These are phyloP conservation scores for Paratilapia polleni DNA, from an alignment of 2,113 vertebrate genomes.

Conservation along the genomic window DNA sequence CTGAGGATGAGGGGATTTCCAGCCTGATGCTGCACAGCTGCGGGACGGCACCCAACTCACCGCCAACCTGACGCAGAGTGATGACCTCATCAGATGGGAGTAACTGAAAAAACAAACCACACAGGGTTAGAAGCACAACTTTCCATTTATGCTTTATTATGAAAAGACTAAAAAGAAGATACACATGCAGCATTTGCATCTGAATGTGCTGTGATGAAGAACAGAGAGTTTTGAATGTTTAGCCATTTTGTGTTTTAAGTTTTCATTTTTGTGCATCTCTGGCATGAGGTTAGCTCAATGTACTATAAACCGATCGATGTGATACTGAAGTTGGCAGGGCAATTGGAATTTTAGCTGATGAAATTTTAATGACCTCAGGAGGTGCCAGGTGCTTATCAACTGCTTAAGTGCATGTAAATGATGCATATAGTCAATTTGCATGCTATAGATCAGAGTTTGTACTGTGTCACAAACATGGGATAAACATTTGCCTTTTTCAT, in stretches of 20 bases:
- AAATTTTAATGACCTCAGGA: neutral
- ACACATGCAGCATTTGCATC: neutral
- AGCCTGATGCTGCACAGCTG: slow-evolving; percentile 71
- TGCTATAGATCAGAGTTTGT: too few relatives aligned
- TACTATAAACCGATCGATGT: neutral
- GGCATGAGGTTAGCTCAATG: neutral
- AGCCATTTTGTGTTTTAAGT: neutral
- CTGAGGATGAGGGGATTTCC: slow-evolving; percentile 68
- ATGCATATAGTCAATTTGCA: too few relatives aligned
- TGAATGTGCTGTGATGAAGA: neutral
- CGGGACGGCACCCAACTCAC: slow-evolving; percentile 39
- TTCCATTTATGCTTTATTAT: neutral
- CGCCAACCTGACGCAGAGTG: slow-evolving; percentile 60
- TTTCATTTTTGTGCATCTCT: neutral
- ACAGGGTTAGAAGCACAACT: slow-evolving; percentile 17
- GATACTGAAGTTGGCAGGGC: neutral
- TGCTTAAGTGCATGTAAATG: neutral
- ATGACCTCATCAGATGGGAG: slow-evolving; percentile 64
- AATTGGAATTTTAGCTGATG: neutral
- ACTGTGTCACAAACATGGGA: too few relatives aligned
- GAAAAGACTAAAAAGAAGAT: neutral
- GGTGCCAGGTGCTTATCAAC: neutral
- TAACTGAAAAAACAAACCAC: slow-evolving; percentile 45
- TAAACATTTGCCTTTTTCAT: too few relatives aligned
- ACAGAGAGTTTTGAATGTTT: neutral